Conservation (phyloP, 2,113 vertebrate species). For the Pitta sordida region DNA sequence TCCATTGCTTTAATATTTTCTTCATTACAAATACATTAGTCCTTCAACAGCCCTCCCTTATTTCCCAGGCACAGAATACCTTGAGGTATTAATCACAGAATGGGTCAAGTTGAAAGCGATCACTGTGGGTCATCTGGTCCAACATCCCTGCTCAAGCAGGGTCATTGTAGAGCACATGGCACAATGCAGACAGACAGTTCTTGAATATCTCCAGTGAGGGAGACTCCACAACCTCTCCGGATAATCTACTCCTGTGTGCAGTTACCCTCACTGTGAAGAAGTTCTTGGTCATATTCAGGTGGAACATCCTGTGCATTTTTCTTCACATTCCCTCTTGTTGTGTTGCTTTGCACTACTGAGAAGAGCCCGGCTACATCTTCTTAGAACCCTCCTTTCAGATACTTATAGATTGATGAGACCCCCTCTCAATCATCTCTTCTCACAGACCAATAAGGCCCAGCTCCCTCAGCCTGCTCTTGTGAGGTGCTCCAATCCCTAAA, state of each 20-base stretch:
- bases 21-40: background rate
- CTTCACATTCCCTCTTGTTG: too few relatives aligned
- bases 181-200: background rate
- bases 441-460: background rate
- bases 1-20: background rate
- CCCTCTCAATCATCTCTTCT: fast-evolving
- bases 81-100: background rate
- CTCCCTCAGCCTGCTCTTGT: background rate
- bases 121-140: background rate
- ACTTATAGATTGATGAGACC: background rate
- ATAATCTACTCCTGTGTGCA: background rate
- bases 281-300: background rate
- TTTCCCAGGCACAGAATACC: background rate
- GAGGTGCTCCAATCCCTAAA: background rate
- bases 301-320: background rate
- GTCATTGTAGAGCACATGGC: too few relatives aligned
- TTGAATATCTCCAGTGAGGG: background rate
- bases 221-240: background rate
- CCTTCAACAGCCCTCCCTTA: background rate
- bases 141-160: background rate
- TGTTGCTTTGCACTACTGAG: background rate
- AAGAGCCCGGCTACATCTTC: background rate
- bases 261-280: background rate
- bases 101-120: background rate
- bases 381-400: background rate